Base-by-base conservation (phyloP, 2,797 vertebrate genomes). In the Coreius guichenoti region DNA sequence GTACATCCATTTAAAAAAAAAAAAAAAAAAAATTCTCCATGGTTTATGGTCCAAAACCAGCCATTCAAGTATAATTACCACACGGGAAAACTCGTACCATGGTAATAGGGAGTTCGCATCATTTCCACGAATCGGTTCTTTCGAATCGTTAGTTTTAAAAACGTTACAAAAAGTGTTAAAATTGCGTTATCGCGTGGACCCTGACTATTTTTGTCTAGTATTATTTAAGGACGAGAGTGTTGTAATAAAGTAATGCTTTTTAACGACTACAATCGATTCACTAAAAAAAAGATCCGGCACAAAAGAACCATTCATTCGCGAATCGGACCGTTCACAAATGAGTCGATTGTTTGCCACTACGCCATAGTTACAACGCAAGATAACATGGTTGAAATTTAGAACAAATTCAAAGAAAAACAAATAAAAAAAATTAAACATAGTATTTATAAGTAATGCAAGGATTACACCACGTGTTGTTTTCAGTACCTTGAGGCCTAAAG, bases 361-460 rank as follows among this genome's bases (percentile, higher is more conserved):
- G 56, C 56, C 33, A 63, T 39, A 63, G 3, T 61, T 26, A 43
- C 14, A n/a, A 63, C 8, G 21, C 3, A 26, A 61, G 3, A 26
- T 19, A 36, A 0, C 6, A 43, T 2, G 0, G 4, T 26, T 6
- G 2, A n/a, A 16, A 17, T 11, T 0, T 0, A 8, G 0, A 69
- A 5, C 31, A 0, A 19, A 39, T 17, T 19, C 1, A 61, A 78
- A 26, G 3, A 2, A 2, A 3, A 0, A 45, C 3, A 21, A 17
- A 9, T 5, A 7, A 2, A 21, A 2, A 1, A 11, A 0, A 1
- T 17, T 2, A 61, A 11, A 56, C 5, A 1, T 12, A 6, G 0
- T 7, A 33, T 8, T 33, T 54, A 2, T 4, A 16, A 36, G 31
- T 21, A 76, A 16, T 58, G n/a, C 31, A 39, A n/a, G 23, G 51